These are phyloP conservation scores for Saimiri boliviensis DNA, from an alignment of 2,113 vertebrate species.

Conservation along the genomic window DNA sequence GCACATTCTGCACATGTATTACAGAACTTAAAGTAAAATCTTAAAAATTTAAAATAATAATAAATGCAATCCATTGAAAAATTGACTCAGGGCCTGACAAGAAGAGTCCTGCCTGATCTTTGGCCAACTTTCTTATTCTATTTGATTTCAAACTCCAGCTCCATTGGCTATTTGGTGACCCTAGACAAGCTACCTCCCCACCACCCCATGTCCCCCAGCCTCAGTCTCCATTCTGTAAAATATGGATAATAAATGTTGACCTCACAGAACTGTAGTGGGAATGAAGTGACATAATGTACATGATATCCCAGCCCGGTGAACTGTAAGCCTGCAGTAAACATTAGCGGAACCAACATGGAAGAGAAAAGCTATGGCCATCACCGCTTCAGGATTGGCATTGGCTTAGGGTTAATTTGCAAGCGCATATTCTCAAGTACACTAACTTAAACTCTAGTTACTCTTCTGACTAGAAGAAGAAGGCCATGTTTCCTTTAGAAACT, in stretches of 20 bases:
- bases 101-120: background rate
- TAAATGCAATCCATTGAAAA: background rate
- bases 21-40: too few species aligned
- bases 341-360: fast-evolving
- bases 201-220: background rate
- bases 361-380: fast-evolving
- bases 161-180: background rate
- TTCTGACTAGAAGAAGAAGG: background rate
- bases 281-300: background rate
- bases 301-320: background rate
- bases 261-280: background rate
- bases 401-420: too few species aligned
- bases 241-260: background rate
- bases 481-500: background rate
- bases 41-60: background rate
- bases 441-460: background rate
- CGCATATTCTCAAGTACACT: background rate
- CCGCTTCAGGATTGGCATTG: fast-evolving
- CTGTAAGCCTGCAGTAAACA: background rate
- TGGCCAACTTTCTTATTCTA: background rate
- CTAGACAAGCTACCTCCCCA: background rate
- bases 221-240: background rate
- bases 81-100: background rate
- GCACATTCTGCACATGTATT: too few species aligned
- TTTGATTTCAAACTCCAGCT: background rate